Conservation (phyloP, 2,113 vertebrate genomes). For the Ivindomyrus marchei region DNA sequence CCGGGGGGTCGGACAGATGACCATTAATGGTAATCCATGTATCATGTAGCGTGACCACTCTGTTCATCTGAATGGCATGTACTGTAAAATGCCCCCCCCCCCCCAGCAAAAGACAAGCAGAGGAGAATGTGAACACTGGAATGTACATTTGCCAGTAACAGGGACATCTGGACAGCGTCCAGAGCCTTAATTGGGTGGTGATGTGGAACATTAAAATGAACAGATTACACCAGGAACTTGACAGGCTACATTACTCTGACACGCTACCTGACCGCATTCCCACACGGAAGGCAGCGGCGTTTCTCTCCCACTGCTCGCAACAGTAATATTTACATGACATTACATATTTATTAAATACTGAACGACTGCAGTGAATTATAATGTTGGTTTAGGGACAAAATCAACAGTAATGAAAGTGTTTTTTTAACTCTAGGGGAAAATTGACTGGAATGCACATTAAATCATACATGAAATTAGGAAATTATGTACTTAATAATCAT, state of each 20-base stretch:
- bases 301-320: background rate
- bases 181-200: conserved; percentile 1
- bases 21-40: background rate
- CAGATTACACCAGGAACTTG: background rate
- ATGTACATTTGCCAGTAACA: background rate
- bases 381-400: background rate
- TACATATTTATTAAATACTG: background rate
- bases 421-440: background rate
- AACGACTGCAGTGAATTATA: background rate
- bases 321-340: too few species aligned
- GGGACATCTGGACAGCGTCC: background rate
- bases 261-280: background rate
- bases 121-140: background rate
- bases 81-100: background rate
- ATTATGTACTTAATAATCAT: background rate
- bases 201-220: background rate
- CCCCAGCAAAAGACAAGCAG: background rate
- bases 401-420: conserved; percentile 1
- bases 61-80: background rate
- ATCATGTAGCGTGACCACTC: background rate
- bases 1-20: background rate
- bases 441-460: conserved; percentile 2
- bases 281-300: background rate
- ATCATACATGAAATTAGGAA: background rate
- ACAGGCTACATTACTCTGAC: background rate